Conservation (phyloP, 2,888 invertebrate species). For the Agriotes lineatus region DNA sequence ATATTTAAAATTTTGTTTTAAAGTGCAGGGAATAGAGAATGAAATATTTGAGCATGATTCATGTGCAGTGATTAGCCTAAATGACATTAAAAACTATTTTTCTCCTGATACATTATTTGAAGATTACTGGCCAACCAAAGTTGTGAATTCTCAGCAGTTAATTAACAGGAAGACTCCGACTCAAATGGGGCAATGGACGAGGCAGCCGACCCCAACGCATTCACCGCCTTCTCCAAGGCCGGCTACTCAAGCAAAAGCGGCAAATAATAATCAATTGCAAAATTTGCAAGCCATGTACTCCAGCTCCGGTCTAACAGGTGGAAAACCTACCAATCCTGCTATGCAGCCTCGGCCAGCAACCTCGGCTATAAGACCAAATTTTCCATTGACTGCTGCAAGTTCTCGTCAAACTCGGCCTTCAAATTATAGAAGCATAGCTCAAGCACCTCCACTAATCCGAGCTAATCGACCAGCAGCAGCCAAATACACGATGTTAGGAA, state of each 20-base stretch:
- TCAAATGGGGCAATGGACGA: constrained; percentile 79
- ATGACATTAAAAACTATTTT: constrained; percentile 91
- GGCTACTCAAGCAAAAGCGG: constrained; percentile 60
- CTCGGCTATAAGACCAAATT: constrained; percentile 60
- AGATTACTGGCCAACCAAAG: constrained; percentile 94
- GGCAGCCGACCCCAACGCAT: constrained; percentile 74
- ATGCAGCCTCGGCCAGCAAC: constrained; percentile 57
- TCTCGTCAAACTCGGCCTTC: constrained; percentile 58
- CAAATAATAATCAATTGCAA: constrained; percentile 57
- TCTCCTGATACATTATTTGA: constrained; percentile 91
- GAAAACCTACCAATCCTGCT: constrained; percentile 57
- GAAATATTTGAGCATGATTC: constrained; percentile 92
- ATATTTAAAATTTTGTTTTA: constrained; percentile 94
- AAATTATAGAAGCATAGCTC: constrained; percentile 57
- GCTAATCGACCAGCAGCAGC: constrained; percentile 54
- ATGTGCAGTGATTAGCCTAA: constrained; percentile 90
- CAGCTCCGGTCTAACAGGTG: constrained; percentile 55
- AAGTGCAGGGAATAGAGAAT: constrained; percentile 92
- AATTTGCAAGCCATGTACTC: constrained; percentile 58
- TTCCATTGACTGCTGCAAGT: constrained; percentile 62
- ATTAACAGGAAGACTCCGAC: constrained; percentile 75
- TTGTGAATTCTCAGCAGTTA: constrained; percentile 84
- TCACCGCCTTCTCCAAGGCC: constrained; percentile 64
- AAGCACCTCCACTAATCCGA: constrained; percentile 69
- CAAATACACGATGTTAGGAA: constrained; percentile 67